Conservation (phyloP, 2,797 vertebrate genomes). For the Prunella strophiata region DNA sequence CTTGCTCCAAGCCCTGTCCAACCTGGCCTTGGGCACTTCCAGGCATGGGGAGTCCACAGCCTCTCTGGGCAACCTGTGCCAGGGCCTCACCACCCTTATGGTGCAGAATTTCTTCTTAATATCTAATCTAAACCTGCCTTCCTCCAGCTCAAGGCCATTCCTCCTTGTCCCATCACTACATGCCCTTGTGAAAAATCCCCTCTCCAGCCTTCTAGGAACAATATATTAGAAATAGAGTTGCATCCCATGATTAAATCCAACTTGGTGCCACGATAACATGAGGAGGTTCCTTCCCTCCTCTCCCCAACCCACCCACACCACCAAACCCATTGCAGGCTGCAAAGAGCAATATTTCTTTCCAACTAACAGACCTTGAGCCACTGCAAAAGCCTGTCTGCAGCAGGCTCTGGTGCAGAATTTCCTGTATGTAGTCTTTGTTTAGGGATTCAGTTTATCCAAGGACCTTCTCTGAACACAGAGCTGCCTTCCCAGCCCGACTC, state of each 20-base stretch:
- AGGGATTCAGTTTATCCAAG: constrained; percentile 23
- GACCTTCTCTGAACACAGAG: not conserved
- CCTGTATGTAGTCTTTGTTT: not conserved
- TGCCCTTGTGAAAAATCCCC: not conserved
- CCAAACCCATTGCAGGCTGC: rapidly evolving
- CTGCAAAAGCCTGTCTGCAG: not conserved
- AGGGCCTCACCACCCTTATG: not conserved
- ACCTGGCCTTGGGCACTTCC: not conserved
- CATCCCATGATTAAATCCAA: not conserved
- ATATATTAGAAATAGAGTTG: rapidly evolving
- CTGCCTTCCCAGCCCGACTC: not conserved
- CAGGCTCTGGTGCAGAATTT: not conserved
- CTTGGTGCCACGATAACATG: rapidly evolving
- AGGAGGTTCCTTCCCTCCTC: not conserved
- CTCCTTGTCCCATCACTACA: not conserved
- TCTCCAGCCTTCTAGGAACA: not conserved
- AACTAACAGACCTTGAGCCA: not conserved
- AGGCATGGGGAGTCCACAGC: not conserved
- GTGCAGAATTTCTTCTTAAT: not conserved
- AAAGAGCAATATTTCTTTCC: not conserved
- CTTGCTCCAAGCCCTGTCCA: not conserved
- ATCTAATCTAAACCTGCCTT: not conserved
- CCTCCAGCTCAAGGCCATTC: not conserved
- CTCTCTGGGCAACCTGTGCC: not conserved
- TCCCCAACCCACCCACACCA: not conserved